Percentiles rank a stretch among this genome's conserved stretches.
Conservation (phyloP, 2,797 vertebrate genomes). For the Gastrophryne carolinensis region DNA sequence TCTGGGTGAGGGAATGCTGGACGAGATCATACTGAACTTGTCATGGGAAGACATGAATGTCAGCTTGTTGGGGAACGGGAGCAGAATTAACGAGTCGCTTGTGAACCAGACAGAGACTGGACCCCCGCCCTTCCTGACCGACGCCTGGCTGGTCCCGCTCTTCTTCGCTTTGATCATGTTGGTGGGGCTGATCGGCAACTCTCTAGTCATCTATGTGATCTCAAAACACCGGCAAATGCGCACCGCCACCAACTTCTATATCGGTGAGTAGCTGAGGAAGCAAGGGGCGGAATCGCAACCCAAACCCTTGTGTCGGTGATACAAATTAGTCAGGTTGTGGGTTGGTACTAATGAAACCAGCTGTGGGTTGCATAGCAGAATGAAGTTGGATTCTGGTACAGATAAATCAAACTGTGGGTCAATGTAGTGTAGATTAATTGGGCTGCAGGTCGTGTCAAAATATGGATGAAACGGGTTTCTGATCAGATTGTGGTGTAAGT, state of each 20-base stretch:
- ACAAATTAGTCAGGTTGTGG: too few species aligned
- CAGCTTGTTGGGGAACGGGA: slow-evolving; percentile 1
- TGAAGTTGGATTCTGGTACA: too few species aligned
- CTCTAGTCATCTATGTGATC: slow-evolving; percentile 81
- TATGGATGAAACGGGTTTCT: too few species aligned
- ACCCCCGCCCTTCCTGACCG: slow-evolving; percentile 69
- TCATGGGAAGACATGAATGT: slow-evolving; percentile 21
- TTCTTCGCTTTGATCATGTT: slow-evolving; percentile 84
- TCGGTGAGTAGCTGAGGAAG: slow-evolving; percentile 71
- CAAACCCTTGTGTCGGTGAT: too few species aligned
- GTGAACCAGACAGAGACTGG: background rate
- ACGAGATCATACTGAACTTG: slow-evolving; percentile 23
- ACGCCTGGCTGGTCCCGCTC: slow-evolving; percentile 84
- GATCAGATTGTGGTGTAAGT: too few species aligned
- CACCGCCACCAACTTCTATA: slow-evolving; percentile 86
- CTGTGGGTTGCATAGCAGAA: too few species aligned
- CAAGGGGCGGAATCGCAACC: too few species aligned
- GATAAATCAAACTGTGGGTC: too few species aligned
- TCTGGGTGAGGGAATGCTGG: slow-evolving; percentile 8
- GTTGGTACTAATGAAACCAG: too few species aligned
- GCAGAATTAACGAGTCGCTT: slow-evolving; percentile 13
- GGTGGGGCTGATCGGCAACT: slow-evolving; percentile 81
- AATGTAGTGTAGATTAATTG: too few species aligned
- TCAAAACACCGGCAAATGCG: slow-evolving; percentile 84
- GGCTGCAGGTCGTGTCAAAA: too few species aligned